Evolutionary conservation across 2,113 vertebrate species (phyloP), one percentile per base, ranked within the genome.

Genomic region (Etia nguti): DNA sequence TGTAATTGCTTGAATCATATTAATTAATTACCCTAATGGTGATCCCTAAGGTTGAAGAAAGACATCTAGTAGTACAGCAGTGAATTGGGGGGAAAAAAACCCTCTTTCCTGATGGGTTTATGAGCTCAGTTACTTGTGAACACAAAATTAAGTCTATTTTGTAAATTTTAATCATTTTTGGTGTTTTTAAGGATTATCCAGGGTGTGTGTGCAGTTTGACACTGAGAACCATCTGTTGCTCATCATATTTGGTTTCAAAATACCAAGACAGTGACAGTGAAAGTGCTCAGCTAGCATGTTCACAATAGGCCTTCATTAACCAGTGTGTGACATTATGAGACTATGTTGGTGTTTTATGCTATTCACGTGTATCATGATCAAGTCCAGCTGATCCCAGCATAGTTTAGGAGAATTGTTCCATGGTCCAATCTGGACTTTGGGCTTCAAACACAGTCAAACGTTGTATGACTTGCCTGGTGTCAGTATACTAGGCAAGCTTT

Each of bases 81-180:
- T 70, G 12, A 43, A 70, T 13, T 38, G 10, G 34, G 6, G 10
- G 20, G 0, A 0, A 2, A 31, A 34, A 7, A 36, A 10, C 68
- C 68, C 68, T 75, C 38, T 73, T 73, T 46, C 68, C 41, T 11
- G 22, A 0, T 75, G 41, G 13, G 22, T 46, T 46, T 43, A 26
- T 73, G 15, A 48, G 68, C 8, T 11, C 46, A 75, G 5, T 75
- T 26, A 75, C 68, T 0, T 26, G 24, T 75, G 24, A 75, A 48
- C 24, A 48, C 13, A 75, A 75, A 10, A 48, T 75, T 0, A 48
- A 75, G 22, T 10, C 0, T 8, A 18, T 73, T 26, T 46, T 26
- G 65, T 70, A 1, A 0, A 73, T 29, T 73, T 10, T 75, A 41
- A 29, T 29, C 4, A 46, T 73, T 7, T 46, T 3, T 26, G 26